Evolutionary conservation across 2,888 invertebrate genomes (phyloP).

Genomic region (Machimus atricapillus): DNA sequence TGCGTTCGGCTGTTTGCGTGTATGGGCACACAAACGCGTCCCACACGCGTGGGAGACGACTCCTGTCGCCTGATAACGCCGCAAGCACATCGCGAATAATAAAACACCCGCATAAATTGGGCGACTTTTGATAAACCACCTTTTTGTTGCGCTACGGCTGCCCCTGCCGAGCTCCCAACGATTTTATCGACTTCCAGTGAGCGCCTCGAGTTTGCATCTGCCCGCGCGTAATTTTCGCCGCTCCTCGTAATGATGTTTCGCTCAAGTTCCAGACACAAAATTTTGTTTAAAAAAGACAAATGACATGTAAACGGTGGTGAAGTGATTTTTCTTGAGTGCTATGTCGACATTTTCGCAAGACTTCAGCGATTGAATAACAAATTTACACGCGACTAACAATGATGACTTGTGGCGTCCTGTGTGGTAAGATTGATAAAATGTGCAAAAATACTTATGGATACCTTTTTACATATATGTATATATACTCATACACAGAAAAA

Average conservation of each 20-base stretch:
- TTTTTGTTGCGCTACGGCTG: background rate
- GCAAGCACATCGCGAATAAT: background rate
- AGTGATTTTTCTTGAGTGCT: background rate
- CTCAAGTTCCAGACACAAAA: background rate
- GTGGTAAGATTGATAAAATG: background rate
- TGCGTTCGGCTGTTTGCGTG: background rate
- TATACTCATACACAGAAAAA: too few species aligned
- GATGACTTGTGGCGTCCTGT: background rate
- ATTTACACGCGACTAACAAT: background rate
- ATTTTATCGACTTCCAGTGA: background rate
- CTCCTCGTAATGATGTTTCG: background rate
- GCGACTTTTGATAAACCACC: slow-evolving; percentile 30
- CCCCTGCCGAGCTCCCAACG: background rate
- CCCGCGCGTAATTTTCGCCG: background rate
- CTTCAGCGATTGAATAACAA: background rate
- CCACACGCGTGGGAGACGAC: background rate
- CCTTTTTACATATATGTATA: too few species aligned
- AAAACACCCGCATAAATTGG: slow-evolving; percentile 33
- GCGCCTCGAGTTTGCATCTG: background rate
- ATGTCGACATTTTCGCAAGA: background rate
- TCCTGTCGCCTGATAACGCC: slow-evolving; percentile 14
- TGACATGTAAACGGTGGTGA: background rate
- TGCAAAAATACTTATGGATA: too few species aligned
- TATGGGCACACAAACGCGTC: background rate
- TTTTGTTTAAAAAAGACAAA: background rate